A percentile compares a stretch with the other conserved stretches of the same genome.
Evolutionary conservation across 2,888 invertebrate species (phyloP).

Genomic region (Linnaemya tessellans): DNA sequence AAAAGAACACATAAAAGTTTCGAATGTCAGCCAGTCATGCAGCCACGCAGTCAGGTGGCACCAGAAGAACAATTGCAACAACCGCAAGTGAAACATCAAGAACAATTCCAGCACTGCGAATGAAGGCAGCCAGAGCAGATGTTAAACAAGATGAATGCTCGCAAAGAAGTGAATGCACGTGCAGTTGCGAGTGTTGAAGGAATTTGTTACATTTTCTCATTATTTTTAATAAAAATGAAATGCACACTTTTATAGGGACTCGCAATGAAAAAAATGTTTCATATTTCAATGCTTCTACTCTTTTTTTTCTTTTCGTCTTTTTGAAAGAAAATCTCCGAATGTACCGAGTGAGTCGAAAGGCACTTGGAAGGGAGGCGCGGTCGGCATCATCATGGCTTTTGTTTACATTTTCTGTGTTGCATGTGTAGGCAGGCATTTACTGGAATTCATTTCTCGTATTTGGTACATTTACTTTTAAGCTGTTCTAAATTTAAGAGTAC

Average conservation of each 20-base stretch:
- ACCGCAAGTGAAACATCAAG: slow-evolving; percentile 17
- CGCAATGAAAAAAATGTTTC: slow-evolving; percentile 5
- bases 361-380: slow-evolving; percentile 38
- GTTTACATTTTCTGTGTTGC: not conserved
- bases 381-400: slow-evolving; percentile 31
- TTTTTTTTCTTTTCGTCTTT: not conserved
- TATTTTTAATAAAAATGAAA: slow-evolving; percentile 20
- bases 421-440: not conserved
- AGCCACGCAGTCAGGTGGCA: slow-evolving; percentile 31
- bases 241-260: not conserved
- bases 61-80: slow-evolving; percentile 21
- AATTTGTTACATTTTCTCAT: slow-evolving; percentile 4
- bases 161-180: slow-evolving; percentile 23
- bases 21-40: slow-evolving; percentile 56
- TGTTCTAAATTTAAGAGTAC: slow-evolving; percentile 42
- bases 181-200: not conserved
- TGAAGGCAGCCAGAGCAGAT: not conserved
- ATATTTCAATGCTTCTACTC: slow-evolving; percentile 24
- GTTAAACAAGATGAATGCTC: not conserved
- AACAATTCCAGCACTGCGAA: slow-evolving; percentile 13
- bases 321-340: not conserved
- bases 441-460: not conserved
- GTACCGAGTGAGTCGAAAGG: slow-evolving; percentile 3
- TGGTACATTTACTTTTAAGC: slow-evolving; percentile 55
- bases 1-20: slow-evolving; percentile 51